Evolutionary conservation across 2,797 vertebrate species (phyloP), one percentile per base, ranked within the genome.

Genomic region (Urocyon cinereoargenteus): DNA sequence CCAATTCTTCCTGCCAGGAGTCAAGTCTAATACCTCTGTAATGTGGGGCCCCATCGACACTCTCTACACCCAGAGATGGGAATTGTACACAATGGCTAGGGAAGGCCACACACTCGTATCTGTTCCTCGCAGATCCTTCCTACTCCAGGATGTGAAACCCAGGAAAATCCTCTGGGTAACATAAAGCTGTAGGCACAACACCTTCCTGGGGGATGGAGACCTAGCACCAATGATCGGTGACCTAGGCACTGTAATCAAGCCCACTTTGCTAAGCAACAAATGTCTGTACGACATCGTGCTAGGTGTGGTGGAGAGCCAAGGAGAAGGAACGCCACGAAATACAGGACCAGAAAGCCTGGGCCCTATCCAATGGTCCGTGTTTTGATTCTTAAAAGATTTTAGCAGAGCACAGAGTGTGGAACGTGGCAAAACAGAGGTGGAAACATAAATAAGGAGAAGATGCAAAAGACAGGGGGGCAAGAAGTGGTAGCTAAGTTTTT

Each of bases 1-100:
- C 93, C 86, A 87, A 21, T 90, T 91, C 96, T 94, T 96, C 95
- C 95, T 91, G 91, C 94, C 96, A 79, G 75, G 59, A 97, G 83
- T 94, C 73, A 36, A 89, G 85, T 49, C n/a, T 87, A 86, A 97
- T 95, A 92, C 86, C 91, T 89, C 24, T 28, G 40, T 66, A 91
- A 95, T 62, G 68, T 0, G 0, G 57, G 24, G 40, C 40, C 40
- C 0, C 11, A 0, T 3, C 26, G 81, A 92, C 2, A 26, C 49
- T 61, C 86, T 24, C 91, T 36, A 40, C 86, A 34, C 53, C 55
- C 73, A 94, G 93, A 96, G 91, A 96, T 62, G 82, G 53, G 96
- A 96, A 96, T 86, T 68, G 73, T 15, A 94, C 83, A 64, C 36
- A 18, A 1, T 12, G 45, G 90, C 73, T 15, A 18, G 88, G 40